Conservation (phyloP, 2,113 vertebrate species). For the Proteles cristata region DNA sequence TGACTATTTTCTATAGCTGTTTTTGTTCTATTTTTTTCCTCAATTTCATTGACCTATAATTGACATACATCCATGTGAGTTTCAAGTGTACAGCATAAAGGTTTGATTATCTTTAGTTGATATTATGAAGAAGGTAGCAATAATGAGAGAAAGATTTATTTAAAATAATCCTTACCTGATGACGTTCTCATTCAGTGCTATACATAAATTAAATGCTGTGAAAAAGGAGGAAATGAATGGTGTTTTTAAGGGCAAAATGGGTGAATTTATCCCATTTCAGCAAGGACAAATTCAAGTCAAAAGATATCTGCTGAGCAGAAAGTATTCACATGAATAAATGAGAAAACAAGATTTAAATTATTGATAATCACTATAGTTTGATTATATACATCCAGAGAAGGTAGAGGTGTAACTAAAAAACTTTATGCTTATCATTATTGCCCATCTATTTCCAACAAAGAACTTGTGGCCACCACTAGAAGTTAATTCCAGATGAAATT, state of each 20-base stretch:
- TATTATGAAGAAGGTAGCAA: background rate
- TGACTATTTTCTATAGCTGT: background rate
- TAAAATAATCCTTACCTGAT: conserved; percentile 39
- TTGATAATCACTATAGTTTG: background rate
- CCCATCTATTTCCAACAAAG: background rate
- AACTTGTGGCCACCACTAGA: background rate
- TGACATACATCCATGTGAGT: background rate
- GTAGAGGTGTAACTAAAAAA: background rate
- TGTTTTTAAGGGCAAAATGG: conserved; percentile 25
- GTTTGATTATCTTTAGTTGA: conserved; percentile 48
- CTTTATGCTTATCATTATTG: conserved; percentile 3
- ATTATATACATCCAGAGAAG: conserved; percentile 11
- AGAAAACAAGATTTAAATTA: conserved; percentile 20
- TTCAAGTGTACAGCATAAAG: background rate
- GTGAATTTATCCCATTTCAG: conserved; percentile 36
- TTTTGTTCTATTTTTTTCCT: conserved; percentile 31
- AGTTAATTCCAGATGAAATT: conserved; percentile 62
- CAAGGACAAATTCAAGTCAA: conserved; percentile 24
- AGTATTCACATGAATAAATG: conserved; percentile 27
- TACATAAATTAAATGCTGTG: conserved; percentile 47
- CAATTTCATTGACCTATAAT: background rate
- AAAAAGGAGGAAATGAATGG: background rate
- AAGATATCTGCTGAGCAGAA: conserved; percentile 28
- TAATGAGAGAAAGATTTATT: conserved; percentile 38
- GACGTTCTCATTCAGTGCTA: background rate